Percentiles rank a stretch among this genome's conserved stretches.
phyloP scores from a whole-genome alignment of 2,797 vertebrate genomes.

The Momotus momota region DNA sequence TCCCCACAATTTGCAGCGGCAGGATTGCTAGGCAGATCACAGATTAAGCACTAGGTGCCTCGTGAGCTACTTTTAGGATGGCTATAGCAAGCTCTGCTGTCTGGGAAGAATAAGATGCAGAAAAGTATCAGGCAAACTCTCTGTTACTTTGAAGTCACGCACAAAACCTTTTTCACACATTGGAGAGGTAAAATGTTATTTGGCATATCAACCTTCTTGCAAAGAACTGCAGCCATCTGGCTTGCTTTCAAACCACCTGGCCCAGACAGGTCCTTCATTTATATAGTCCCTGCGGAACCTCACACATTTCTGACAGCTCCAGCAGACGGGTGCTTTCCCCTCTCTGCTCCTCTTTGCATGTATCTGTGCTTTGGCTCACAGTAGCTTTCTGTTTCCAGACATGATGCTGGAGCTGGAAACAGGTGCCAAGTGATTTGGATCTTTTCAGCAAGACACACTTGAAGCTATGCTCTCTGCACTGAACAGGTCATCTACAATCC shows the following conservation, averaged over 20 bases:
- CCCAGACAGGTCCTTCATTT: neutral
- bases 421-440: constrained; percentile 3
- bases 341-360: neutral
- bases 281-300: constrained; percentile 12
- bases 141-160: neutral
- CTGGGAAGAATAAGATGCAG: neutral
- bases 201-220: neutral
- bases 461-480: neutral
- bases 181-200: constrained; percentile 13
- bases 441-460: neutral
- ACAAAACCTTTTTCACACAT: constrained; percentile 7
- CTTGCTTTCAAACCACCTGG: neutral
- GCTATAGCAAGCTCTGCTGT: neutral
- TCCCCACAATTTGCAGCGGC: neutral
- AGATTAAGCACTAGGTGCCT: neutral
- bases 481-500: constrained; percentile 13
- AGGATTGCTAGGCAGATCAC: neutral
- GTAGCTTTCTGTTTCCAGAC: constrained; percentile 46
- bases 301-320: neutral
- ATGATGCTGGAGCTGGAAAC: constrained; percentile 2
- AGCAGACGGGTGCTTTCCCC: neutral
- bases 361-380: constrained; percentile 45
- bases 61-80: neutral
- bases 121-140: neutral
- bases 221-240: constrained; percentile 34